Conservation (phyloP, 1,140 invertebrate genomes). For the Pogonomyrmex barbatus region DNA sequence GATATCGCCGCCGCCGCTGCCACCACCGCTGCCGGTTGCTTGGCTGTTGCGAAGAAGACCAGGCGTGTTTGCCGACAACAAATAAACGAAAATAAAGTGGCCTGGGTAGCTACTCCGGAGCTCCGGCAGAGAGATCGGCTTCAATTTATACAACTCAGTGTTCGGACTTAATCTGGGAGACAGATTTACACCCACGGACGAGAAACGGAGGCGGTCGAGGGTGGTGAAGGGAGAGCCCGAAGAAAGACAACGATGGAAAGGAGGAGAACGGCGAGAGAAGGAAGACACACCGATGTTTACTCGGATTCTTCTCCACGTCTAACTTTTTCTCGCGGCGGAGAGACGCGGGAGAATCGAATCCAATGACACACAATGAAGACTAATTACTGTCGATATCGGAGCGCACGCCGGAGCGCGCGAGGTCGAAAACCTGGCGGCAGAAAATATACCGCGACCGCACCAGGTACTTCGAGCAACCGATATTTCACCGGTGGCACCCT, state of each 20-base stretch:
- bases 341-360: conserved; percentile 72
- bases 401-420: conserved; percentile 57
- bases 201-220: conserved; percentile 27
- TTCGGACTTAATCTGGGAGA: conserved; percentile 81
- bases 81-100: conserved; percentile 82
- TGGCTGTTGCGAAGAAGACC: conserved; percentile 71
- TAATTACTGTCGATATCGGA: conserved; percentile 73
- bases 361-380: conserved; percentile 68
- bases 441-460: conserved; percentile 63
- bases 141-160: conserved; percentile 81
- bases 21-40: conserved; percentile 52
- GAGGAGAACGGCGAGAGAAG: conserved; percentile 34
- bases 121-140: conserved; percentile 76
- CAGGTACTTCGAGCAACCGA: conserved; percentile 67
- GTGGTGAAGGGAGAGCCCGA: conserved; percentile 14
- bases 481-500: conserved; percentile 67
- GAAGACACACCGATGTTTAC: conserved; percentile 70
- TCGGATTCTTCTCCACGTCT: conserved; percentile 36
- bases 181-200: conserved; percentile 80
- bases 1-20: conserved; percentile 49
- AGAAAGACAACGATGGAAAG: neutral
- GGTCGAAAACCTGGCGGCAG: conserved; percentile 49
- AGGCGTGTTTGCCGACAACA: conserved; percentile 78
- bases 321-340: conserved; percentile 61
- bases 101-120: conserved; percentile 74